Evolutionary conservation across 2,113 vertebrate species (phyloP), one percentile per base, ranked within the genome.

Genomic region (Dasypus novemcinctus): DNA sequence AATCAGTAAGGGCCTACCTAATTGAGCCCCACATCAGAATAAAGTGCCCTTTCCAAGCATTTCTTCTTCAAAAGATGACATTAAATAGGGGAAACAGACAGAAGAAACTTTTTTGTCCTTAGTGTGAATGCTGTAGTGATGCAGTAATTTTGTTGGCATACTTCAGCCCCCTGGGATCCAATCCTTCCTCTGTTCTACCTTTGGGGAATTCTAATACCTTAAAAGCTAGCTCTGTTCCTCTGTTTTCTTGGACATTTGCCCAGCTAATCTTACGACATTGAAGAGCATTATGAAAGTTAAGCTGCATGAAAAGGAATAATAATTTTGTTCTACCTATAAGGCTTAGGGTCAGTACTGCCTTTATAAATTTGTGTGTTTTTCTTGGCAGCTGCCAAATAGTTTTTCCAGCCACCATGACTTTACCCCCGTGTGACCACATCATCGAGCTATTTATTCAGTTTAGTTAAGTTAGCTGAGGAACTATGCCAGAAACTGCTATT

Each of bases 251-350:
- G 92, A 81, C 93, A 66, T 92, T 93, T 95, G 90, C 96, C 84
- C 89, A 64, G 92, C 95, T 97, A 96, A 98, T 97, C 91, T 98
- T 64, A 87, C 94, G 87, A 94, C 96, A 96, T 68, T 91, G 95
- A 88, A 96, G 96, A 95, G 97, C 89, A 72, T 94, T 92, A 33
- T 96, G 97, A 94, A 94, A 97, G 95, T 94, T 75, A 97, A 96
- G 95, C 94, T 96, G 91, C 80, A 93, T 96, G 94, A 96, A 96
- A 98, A 97, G 96, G 96, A 95, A 97, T 94, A 91, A 96, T 96
- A 74, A 98, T 95, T 97, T 90, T 91, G 49, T 91, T 93, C 94
- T 96, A 87, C 52, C 94, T 83, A 2, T 64, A 75, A 93, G 79
- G 46, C 66, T 90, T 87, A 93, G 96, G 95, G 96, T 98, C 98